Evolutionary conservation across 2,888 invertebrate genomes (phyloP).

Genomic region (Melanotus villosus): DNA sequence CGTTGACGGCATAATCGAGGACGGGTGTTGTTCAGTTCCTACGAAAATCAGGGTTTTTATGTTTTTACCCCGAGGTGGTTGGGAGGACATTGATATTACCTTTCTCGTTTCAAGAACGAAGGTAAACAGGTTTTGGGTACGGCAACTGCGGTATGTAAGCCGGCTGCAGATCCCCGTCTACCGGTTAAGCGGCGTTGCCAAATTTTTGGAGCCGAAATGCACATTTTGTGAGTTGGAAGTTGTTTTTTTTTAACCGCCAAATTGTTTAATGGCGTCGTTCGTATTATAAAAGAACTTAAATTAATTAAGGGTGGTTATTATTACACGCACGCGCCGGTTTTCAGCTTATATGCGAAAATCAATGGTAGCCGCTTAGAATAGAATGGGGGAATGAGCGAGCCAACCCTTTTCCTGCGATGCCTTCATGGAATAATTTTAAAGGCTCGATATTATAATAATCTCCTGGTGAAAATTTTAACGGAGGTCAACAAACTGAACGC

Average conservation of each 20-base stretch:
- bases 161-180: constrained; percentile 48
- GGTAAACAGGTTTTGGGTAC: constrained; percentile 66
- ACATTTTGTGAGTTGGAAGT: background rate
- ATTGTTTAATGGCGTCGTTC: constrained; percentile 1
- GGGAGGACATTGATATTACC: constrained; percentile 56
- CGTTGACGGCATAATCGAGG: background rate
- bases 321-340: constrained; percentile 42
- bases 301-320: constrained; percentile 27
- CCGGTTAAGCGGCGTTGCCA: constrained; percentile 49
- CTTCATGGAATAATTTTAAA: constrained; percentile 6
- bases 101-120: constrained; percentile 59
- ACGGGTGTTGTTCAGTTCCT: background rate
- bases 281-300: constrained; percentile 15
- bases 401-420: constrained; percentile 30
- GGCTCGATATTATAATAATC: background rate
- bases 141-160: constrained; percentile 46
- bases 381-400: constrained; percentile 23
- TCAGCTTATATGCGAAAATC: constrained; percentile 43
- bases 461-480: no score
- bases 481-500: no score
- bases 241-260: background rate
- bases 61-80: constrained; percentile 47
- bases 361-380: constrained; percentile 34
- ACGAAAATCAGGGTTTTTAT: constrained; percentile 33
- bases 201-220: constrained; percentile 23